Percentiles rank a stretch among this genome's conserved stretches.
Evolutionary conservation across 2,113 vertebrate species (phyloP).

Genomic region (Centropus unirufus): DNA sequence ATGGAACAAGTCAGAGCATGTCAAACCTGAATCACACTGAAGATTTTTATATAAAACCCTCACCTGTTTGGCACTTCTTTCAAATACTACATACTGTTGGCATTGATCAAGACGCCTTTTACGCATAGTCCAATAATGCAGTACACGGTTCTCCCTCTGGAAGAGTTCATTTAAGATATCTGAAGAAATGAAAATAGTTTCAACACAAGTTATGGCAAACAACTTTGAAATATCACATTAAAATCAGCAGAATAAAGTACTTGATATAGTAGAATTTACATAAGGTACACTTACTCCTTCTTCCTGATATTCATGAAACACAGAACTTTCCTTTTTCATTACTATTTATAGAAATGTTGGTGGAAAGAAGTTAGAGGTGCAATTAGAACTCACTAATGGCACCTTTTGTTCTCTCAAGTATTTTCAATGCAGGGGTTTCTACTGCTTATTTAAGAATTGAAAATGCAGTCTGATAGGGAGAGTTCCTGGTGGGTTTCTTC

Average conservation of each 20-base stretch:
- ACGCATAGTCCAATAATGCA: conserved; percentile 98
- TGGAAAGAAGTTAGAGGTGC: not conserved
- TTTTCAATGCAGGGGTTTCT: not conserved
- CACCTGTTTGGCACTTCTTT: conserved; percentile 98
- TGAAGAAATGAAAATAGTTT: conserved; percentile 44
- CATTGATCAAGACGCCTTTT: conserved; percentile 97
- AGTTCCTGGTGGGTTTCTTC: not conserved
- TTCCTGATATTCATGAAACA: not conserved
- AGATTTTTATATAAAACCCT: not conserved
- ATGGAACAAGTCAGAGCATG: not conserved
- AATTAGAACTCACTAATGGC: not conserved
- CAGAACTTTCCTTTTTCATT: not conserved
- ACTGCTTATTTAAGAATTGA: not conserved
- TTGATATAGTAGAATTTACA: not conserved
- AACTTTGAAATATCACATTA: not conserved
- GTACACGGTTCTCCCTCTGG: conserved; percentile 95
- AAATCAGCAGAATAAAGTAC: not conserved
- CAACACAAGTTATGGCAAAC: not conserved
- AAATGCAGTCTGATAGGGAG: not conserved
- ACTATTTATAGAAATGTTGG: not conserved
- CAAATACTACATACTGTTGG: conserved; percentile 98
- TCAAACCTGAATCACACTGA: not conserved
- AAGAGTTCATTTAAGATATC: conserved; percentile 98
- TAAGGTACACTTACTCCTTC: not conserved
- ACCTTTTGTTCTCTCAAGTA: not conserved